A percentile compares a stretch with the other conserved stretches of the same genome.
phyloP scores from a whole-genome alignment of 2,113 vertebrate species.

The Macquaria australasica region DNA sequence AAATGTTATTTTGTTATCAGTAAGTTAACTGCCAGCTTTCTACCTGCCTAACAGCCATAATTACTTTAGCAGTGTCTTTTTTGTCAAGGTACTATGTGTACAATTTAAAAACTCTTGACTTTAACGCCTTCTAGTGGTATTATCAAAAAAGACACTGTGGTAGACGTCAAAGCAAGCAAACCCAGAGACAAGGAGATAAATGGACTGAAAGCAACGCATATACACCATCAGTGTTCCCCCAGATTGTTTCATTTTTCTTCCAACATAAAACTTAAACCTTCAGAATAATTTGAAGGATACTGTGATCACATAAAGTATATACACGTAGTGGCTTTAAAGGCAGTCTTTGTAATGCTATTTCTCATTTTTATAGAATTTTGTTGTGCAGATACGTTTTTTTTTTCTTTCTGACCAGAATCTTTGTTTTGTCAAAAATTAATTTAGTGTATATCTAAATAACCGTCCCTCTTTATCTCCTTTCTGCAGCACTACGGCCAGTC shows the following conservation, averaged over 20 bases:
- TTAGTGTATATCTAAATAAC: neutral
- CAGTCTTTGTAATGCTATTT: neutral
- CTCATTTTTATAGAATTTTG: neutral
- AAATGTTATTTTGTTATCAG: neutral
- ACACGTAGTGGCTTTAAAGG: neutral
- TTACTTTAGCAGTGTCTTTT: neutral
- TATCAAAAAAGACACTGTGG: neutral
- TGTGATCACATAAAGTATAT: neutral
- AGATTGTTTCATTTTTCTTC: neutral
- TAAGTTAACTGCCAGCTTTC: neutral
- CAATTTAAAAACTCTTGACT: neutral
- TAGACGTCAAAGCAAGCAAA: neutral
- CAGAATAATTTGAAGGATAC: neutral
- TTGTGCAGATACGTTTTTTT: neutral
- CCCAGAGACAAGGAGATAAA: neutral
- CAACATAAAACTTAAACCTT: neutral
- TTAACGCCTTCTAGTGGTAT: neutral
- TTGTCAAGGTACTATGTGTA: neutral
- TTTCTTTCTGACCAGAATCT: neutral
- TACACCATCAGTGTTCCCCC: neutral
- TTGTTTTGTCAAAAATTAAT: neutral
- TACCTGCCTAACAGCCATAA: neutral
- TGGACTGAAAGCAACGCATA: no score
- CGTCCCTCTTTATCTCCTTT: neutral
- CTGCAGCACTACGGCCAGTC: conserved; percentile 96